Percentiles rank a stretch among this genome's conserved stretches.
phyloP scores from a whole-genome alignment of 2,888 invertebrate genomes.

The Volucella inflata region DNA sequence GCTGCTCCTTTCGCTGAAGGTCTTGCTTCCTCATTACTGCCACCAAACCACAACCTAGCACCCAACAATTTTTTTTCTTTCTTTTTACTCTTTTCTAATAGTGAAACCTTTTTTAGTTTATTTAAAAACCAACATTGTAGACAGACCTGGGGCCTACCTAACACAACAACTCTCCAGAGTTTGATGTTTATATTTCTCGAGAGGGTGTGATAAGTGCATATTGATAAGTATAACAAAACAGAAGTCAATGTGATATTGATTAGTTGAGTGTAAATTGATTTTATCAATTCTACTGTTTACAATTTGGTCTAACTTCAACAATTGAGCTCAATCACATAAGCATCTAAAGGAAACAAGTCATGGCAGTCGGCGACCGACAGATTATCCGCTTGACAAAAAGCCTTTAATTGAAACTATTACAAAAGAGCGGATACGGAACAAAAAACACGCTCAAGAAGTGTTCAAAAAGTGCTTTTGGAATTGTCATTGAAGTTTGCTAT shows the following conservation, averaged over 20 bases:
- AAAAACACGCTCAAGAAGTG: background rate
- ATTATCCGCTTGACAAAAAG: conserved; percentile 42
- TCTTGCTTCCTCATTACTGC: background rate
- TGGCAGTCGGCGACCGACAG: conserved; percentile 1
- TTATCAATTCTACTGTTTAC: conserved; percentile 55
- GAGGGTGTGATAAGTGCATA: conserved; percentile 51
- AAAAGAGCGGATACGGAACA: conserved; percentile 30
- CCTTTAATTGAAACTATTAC: conserved; percentile 50
- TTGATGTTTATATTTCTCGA: conserved; percentile 59
- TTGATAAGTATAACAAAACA: conserved; percentile 56
- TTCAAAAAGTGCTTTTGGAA: background rate
- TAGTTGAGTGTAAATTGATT: conserved; percentile 72
- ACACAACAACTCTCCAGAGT: conserved; percentile 14
- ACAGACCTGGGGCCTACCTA: conserved; percentile 15
- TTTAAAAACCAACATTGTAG: conserved; percentile 43
- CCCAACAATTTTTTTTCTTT: no score
- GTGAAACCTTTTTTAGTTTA: conserved; percentile 18
- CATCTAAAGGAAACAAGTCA: conserved; percentile 16
- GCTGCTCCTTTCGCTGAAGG: background rate
- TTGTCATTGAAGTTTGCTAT: background rate
- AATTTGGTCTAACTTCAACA: conserved; percentile 54
- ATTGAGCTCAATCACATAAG: conserved; percentile 44
- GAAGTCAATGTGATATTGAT: conserved; percentile 69
- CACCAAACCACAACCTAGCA: conserved; percentile 3
- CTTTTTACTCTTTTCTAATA: no score